Conservation (phyloP, 2,888 invertebrate species). For the Mantis religiosa region DNA sequence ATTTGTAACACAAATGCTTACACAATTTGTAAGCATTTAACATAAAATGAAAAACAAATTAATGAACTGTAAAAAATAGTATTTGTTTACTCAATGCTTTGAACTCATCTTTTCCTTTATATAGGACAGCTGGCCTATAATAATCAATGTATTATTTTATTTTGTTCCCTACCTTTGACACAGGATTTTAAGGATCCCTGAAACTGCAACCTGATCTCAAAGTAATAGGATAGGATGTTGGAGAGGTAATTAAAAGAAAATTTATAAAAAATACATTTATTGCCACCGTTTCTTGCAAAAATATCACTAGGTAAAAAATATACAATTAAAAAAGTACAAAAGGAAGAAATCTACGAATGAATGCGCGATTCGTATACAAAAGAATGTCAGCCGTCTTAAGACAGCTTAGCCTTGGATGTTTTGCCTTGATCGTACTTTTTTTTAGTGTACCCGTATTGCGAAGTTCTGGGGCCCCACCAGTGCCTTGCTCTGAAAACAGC, state of each 20-base stretch:
- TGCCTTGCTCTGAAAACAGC: neutral
- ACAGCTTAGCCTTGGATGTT: neutral
- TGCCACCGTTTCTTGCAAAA: constrained; percentile 28
- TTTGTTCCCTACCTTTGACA: too few relatives aligned
- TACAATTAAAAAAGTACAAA: neutral
- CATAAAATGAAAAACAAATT: too few relatives aligned
- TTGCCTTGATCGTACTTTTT: neutral
- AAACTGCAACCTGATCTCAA: neutral
- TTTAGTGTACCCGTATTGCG: neutral
- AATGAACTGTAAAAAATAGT: too few relatives aligned
- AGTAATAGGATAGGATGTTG: neutral
- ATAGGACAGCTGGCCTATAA: too few relatives aligned
- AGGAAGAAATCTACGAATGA: neutral
- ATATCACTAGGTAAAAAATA: constrained; percentile 17
- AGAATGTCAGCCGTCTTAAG: neutral
- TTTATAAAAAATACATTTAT: constrained; percentile 24
- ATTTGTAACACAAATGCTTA: too few relatives aligned
- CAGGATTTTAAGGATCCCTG: too few relatives aligned
- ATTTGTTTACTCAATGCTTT: too few relatives aligned
- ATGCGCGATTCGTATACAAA: neutral
- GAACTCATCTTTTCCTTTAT: too few relatives aligned
- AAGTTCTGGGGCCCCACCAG: neutral
- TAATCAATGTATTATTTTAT: too few relatives aligned
- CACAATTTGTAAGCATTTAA: too few relatives aligned
- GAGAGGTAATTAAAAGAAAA: neutral